These are phyloP conservation scores for Telmatochromis brichardi DNA, from an alignment of 2,113 vertebrate genomes.

Conservation along the genomic window DNA sequence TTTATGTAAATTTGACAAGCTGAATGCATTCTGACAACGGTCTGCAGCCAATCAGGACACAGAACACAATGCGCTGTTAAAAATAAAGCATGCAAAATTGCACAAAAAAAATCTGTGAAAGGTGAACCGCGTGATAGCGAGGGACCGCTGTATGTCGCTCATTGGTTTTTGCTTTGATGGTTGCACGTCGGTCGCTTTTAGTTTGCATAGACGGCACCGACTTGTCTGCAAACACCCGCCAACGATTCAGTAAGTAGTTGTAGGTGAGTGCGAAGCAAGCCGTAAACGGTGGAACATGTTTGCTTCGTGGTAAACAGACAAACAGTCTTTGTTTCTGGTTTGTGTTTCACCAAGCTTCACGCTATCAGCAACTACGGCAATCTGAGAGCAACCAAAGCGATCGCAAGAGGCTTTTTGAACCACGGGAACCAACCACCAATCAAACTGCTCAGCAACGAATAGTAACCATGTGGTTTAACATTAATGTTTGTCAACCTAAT, in stretches of 20 bases:
- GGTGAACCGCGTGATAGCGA: accelerated
- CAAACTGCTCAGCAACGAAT: background rate
- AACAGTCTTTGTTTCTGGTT: background rate
- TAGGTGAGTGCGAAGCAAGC: background rate
- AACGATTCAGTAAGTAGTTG: background rate
- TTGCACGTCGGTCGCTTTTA: accelerated
- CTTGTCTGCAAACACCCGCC: background rate
- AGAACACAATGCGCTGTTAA: background rate
- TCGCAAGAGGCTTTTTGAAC: background rate
- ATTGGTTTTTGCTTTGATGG: background rate
- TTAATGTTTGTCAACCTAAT: background rate
- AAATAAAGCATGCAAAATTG: accelerated
- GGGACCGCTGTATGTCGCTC: background rate
- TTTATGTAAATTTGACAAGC: background rate
- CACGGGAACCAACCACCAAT: background rate
- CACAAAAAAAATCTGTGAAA: background rate
- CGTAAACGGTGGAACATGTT: background rate
- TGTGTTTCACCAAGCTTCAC: background rate
- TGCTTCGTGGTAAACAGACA: background rate
- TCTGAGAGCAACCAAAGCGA: background rate
- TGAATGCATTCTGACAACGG: accelerated
- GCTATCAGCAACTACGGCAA: background rate
- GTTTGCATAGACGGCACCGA: background rate
- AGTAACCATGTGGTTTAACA: background rate
- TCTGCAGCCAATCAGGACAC: accelerated